These are phyloP conservation scores for Python bivittatus DNA, from an alignment of 2,113 vertebrate genomes.

Conservation along the genomic window DNA sequence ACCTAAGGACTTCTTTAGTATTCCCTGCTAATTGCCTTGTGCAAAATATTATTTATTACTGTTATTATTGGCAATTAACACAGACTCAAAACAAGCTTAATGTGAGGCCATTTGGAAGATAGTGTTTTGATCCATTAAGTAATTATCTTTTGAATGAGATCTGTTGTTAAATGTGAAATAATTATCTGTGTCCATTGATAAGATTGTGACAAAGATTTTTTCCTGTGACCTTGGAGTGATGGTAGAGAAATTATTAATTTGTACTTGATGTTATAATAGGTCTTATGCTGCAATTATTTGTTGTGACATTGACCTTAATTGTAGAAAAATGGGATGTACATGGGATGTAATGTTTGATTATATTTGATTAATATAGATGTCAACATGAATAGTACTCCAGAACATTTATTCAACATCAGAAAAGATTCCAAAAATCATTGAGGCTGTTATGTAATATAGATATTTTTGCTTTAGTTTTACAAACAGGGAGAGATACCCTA, in stretches of 20 bases:
- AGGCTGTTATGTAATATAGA: not conserved
- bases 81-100: conserved; percentile 24
- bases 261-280: not conserved
- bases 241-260: not conserved
- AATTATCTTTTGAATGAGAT: conserved; percentile 13
- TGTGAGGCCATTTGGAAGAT: conserved; percentile 50
- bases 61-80: conserved; percentile 49
- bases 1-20: conserved; percentile 18
- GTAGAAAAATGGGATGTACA: not conserved
- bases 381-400: not conserved
- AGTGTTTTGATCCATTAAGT: conserved; percentile 47
- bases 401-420: not conserved
- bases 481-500: not conserved
- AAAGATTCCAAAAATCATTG: not conserved
- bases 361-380: not conserved
- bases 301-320: not conserved
- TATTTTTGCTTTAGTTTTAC: not conserved
- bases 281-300: not conserved
- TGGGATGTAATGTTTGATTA: not conserved
- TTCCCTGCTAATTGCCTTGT: not conserved
- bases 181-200: not conserved
- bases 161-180: conserved; percentile 21
- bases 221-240: not conserved
- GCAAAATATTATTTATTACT: conserved; percentile 28
- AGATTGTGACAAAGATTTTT: not conserved